Conservation (phyloP, 1,140 invertebrate genomes). For the Ceratina calcarata region DNA sequence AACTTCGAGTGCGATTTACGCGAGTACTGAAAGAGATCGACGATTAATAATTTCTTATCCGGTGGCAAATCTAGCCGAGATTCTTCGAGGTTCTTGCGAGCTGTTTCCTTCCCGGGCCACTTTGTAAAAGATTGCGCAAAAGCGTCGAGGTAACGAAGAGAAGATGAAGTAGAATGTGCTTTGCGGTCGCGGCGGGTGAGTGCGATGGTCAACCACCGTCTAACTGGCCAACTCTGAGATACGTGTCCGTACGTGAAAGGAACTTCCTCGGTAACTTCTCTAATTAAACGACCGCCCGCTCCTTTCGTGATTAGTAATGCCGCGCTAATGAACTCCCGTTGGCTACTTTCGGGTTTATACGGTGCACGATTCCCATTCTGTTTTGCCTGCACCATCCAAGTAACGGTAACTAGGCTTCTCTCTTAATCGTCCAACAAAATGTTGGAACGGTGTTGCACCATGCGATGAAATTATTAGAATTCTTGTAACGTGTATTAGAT, state of each 20-base stretch:
- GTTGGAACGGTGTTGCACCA: not conserved
- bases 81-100: not conserved
- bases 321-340: constrained; percentile 47
- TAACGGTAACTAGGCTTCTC: not conserved
- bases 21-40: not conserved
- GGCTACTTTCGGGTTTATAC: constrained; percentile 21
- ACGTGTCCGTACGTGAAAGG: constrained; percentile 45
- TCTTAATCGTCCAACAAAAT: not conserved
- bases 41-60: not conserved
- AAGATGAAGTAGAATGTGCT: constrained; percentile 42
- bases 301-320: constrained; percentile 51
- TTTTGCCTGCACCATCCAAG: not conserved
- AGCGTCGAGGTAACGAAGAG: constrained; percentile 26
- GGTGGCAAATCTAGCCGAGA: not conserved
- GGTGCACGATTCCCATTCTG: not conserved
- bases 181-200: constrained; percentile 29
- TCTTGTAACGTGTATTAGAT: too few species aligned
- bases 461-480: too few species aligned
- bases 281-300: constrained; percentile 51
- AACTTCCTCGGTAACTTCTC: constrained; percentile 51
- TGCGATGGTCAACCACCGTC: constrained; percentile 48
- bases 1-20: not conserved
- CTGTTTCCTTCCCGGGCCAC: not conserved
- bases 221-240: constrained; percentile 42
- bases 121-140: constrained; percentile 2